Percentiles rank a stretch among this genome's conserved stretches.
These are phyloP conservation scores for Procambarus clarkii DNA, from an alignment of 1,140 invertebrate species.

Conservation along the genomic window DNA sequence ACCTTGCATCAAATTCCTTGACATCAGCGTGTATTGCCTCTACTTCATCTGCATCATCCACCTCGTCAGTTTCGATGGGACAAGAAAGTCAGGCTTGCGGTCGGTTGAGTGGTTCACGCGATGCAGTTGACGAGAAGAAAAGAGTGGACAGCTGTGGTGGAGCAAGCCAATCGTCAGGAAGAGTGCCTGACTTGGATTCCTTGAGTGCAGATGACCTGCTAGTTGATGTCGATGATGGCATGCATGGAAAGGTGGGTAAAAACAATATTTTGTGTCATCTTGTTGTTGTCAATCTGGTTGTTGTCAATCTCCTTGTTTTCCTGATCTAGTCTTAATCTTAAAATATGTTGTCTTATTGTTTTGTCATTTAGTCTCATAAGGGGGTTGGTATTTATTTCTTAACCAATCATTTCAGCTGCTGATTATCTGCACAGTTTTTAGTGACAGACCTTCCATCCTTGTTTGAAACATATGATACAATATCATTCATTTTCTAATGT, in stretches of 20 bases:
- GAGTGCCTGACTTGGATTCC: conserved; percentile 6
- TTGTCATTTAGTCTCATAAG: no score
- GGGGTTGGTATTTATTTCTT: no score
- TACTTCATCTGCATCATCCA: conserved; percentile 15
- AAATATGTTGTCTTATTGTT: no score
- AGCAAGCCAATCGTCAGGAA: background rate
- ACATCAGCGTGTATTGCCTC: conserved; percentile 2
- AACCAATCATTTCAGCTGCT: no score
- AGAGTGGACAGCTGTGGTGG: conserved; percentile 15
- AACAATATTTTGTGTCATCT: no score
- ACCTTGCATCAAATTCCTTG: conserved; percentile 2
- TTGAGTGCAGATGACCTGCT: conserved; percentile 44
- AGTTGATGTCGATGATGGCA: conserved; percentile 48
- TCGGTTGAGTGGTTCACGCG: background rate
- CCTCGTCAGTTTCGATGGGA: background rate
- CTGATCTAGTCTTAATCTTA: no score
- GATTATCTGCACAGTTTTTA: no score
- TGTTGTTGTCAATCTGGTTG: no score
- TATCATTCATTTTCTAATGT: no score
- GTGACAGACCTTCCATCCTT: no score
- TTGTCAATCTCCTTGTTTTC: no score
- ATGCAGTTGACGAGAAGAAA: background rate
- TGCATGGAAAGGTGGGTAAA: conserved; percentile 49
- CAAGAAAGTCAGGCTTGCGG: conserved; percentile 30
- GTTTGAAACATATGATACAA: no score